Percentiles rank a stretch among this genome's conserved stretches.
Evolutionary conservation across 2,113 vertebrate genomes (phyloP).

Genomic region (Stegostoma tigrinum): DNA sequence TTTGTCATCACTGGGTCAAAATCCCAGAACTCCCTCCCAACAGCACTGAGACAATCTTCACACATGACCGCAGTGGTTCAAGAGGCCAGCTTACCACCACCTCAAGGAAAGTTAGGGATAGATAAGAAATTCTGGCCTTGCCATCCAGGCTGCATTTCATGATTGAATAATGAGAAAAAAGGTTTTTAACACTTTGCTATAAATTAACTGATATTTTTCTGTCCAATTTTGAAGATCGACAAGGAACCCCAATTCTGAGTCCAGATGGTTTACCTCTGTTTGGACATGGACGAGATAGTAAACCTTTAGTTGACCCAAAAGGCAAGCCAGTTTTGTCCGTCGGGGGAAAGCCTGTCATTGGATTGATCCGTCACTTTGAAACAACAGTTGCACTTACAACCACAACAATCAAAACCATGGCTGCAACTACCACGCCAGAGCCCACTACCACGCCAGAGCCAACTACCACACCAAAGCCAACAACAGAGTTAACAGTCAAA

Average conservation of each 20-base stretch:
- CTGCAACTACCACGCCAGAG: constrained; percentile 49
- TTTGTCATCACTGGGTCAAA: too few species aligned
- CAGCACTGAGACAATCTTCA: too few species aligned
- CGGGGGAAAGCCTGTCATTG: constrained; percentile 85
- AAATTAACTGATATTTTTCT: constrained; percentile 9
- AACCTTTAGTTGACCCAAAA: constrained; percentile 81
- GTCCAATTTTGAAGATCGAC: constrained; percentile 62
- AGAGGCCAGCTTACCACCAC: too few species aligned
- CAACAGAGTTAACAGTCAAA: constrained; percentile 58
- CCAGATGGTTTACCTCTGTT: constrained; percentile 87
- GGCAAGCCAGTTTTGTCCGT: constrained; percentile 80
- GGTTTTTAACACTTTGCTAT: neutral
- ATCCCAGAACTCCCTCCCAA: too few species aligned
- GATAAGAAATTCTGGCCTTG: too few species aligned
- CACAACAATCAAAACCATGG: constrained; percentile 58
- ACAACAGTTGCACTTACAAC: constrained; percentile 31
- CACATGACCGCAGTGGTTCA: too few species aligned
- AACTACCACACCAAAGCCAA: constrained; percentile 47
- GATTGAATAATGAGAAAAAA: neutral
- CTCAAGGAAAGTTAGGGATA: too few species aligned
- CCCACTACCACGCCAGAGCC: constrained; percentile 49
- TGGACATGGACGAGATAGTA: constrained; percentile 78
- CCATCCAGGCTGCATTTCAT: too few species aligned
- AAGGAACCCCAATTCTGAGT: constrained; percentile 82
- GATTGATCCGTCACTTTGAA: constrained; percentile 66